Evolutionary conservation across 2,888 invertebrate species (phyloP), one percentile per base, ranked within the genome.

Genomic region (Tortrix viridana): DNA sequence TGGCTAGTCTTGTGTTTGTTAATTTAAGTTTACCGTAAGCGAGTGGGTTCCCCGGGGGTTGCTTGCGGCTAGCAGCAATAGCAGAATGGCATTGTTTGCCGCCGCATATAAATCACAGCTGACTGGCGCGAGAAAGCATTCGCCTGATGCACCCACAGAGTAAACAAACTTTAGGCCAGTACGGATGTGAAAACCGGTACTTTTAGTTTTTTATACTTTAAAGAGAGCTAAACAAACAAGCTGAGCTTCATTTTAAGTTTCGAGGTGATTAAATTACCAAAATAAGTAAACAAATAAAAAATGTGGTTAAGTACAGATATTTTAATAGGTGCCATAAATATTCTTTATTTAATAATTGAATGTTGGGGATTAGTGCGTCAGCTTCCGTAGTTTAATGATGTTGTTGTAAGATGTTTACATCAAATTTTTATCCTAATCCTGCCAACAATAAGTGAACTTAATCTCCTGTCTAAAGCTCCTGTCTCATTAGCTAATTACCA

Each of bases 21-120:
- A 88, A 91, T 91, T 88, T 87, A 84, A 86, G 80, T 89, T 89
- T 89, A 91, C 90, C 89, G 91, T 91, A 88, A 84, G 74, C 74
- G 73, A 74, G 75, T 71, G 76, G 72, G 73, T 87, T 89, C 87
- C 88, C 82, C 82, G 69, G 74, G 67, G 71, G 75, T 73, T 65
- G 73, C 72, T 71, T 82, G 82, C 74, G 79, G 76, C 79, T 66
- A 71, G 72, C 75, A 76, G 79, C 77, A 81, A 79, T 79, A 75
- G 71, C 72, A 74, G 76, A 81, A 82, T 81, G 80, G 84, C 80
- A 88, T 91, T 91, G 88, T 88, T 84, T 83, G 81, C 70, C 79
- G 88, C 90, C 91, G 75, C 91, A 89, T 82, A 88, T 90, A 91
- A 91, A 91, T 91, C 90, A 91, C 72, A 74, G 73, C 71, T 73